Evolutionary conservation across 2,888 invertebrate species (phyloP).

Genomic region (Lypha dubia): DNA sequence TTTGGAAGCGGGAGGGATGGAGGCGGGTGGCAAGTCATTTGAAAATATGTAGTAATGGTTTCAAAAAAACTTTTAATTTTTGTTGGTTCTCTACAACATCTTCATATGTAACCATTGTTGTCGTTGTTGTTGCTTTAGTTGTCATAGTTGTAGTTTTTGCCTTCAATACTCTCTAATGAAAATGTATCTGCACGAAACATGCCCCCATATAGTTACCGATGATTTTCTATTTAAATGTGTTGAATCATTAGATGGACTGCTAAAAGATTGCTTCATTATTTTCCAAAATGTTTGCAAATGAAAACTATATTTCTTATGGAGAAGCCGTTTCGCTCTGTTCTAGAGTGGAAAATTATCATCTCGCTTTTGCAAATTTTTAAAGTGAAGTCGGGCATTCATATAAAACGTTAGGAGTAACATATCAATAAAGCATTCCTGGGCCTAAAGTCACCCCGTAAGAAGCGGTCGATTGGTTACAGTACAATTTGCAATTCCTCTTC

Average conservation of each 20-base stretch:
- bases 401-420: too few species aligned
- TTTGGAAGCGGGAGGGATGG: too few species aligned
- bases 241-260: neutral
- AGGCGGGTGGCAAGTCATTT: constrained; percentile 59
- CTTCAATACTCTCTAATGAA: constrained; percentile 70
- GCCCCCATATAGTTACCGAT: constrained; percentile 23
- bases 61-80: constrained; percentile 57
- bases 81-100: constrained; percentile 53
- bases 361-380: too few species aligned
- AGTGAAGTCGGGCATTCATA: too few species aligned
- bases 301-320: too few species aligned
- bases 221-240: constrained; percentile 15
- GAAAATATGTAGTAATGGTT: constrained; percentile 50
- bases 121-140: constrained; percentile 49
- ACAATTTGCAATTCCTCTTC: too few species aligned
- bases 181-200: constrained; percentile 53
- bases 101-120: constrained; percentile 36
- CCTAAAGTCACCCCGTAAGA: too few species aligned
- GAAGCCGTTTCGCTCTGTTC: too few species aligned
- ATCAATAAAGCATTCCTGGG: too few species aligned
- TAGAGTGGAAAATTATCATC: neutral
- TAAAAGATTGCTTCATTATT: too few species aligned
- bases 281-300: too few species aligned
- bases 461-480: too few species aligned
- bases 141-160: constrained; percentile 57